Base-by-base conservation (phyloP, 2,888 invertebrate species). In the Synergus laeviventris region DNA sequence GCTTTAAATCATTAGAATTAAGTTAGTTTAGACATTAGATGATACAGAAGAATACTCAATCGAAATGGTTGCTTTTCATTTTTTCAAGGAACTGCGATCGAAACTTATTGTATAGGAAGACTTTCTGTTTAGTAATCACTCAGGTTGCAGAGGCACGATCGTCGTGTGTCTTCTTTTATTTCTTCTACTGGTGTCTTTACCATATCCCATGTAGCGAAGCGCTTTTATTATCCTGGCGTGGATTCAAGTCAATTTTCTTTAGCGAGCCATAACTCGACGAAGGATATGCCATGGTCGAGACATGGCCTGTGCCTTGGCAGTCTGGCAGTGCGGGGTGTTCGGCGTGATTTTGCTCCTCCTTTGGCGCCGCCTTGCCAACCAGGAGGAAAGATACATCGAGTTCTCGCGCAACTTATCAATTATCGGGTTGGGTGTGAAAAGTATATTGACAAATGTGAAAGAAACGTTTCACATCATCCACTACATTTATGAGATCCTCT, bases 201-300 rank as follows among this genome's bases (percentile, higher is more conserved):
- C 18, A 70, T 54, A 49, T 36, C 49, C 49, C 70, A 9, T 70
- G 36, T 36, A 54, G 70, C n/a, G 70, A 49, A 85, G 82, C 84
- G 84, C 85, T 89, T 88, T 87, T 88, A 89, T 89, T 86, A 87
- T 89, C 85, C 86, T 89, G 89, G 89, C 89, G 78, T 79, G 82
- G 87, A 85, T 88, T 89, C 89, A 89, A 89, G 89, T 89, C 87
- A 89, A 89, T 89, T 89, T 89, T 87, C 88, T 88, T 87, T 85
- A 87, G 86, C 86, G 84, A 85, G 85, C 85, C 83, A 87, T 88
- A 89, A 86, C 84, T 87, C 82, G 82, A 74, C 78, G 59, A 42
- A 73, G 74, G 75, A 76, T 77, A 75, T 79, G 79, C 74, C 76
- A 60, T 74, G 70, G 76, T 78, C 74, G 73, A 77, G 45, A 76